Conservation (phyloP, 2,888 invertebrate species). For the Bembecia ichneumoniformis region DNA sequence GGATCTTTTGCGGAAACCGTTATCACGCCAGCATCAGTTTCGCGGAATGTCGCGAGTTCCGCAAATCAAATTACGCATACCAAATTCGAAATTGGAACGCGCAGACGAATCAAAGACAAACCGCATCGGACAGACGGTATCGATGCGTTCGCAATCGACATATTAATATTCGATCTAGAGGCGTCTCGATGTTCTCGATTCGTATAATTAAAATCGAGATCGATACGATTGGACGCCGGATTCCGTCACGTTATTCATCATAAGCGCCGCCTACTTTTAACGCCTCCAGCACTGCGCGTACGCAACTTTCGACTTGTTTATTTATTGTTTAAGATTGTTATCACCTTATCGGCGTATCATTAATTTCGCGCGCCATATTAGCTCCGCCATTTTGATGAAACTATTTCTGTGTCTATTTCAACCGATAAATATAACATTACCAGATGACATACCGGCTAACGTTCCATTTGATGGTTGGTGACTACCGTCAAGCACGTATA, state of each 20-base stretch:
- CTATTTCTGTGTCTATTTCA: slow-evolving; percentile 1
- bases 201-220: slow-evolving; percentile 70
- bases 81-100: slow-evolving; percentile 48
- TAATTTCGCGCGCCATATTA: slow-evolving; percentile 36
- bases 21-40: slow-evolving; percentile 39
- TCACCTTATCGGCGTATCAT: slow-evolving; percentile 19
- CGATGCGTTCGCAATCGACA: slow-evolving; percentile 56
- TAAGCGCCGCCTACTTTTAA: slow-evolving; percentile 66
- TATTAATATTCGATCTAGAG: slow-evolving; percentile 69
- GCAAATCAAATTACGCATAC: slow-evolving; percentile 62
- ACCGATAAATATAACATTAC: too few relatives aligned
- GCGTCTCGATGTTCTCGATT: slow-evolving; percentile 62
- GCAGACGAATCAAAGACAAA: slow-evolving; percentile 54
- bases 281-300: slow-evolving; percentile 66
- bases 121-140: slow-evolving; percentile 36
- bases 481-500: too few relatives aligned
- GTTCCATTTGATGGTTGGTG: too few relatives aligned
- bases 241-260: slow-evolving; percentile 67
- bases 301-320: slow-evolving; percentile 52
- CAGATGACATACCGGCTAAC: too few relatives aligned
- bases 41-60: slow-evolving; percentile 49
- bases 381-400: slow-evolving; percentile 33
- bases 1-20: slow-evolving; percentile 41
- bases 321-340: slow-evolving; percentile 17
- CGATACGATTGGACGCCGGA: slow-evolving; percentile 61